These are phyloP conservation scores for Misgurnus anguillicaudatus DNA, from an alignment of 2,113 vertebrate species.

Conservation along the genomic window DNA sequence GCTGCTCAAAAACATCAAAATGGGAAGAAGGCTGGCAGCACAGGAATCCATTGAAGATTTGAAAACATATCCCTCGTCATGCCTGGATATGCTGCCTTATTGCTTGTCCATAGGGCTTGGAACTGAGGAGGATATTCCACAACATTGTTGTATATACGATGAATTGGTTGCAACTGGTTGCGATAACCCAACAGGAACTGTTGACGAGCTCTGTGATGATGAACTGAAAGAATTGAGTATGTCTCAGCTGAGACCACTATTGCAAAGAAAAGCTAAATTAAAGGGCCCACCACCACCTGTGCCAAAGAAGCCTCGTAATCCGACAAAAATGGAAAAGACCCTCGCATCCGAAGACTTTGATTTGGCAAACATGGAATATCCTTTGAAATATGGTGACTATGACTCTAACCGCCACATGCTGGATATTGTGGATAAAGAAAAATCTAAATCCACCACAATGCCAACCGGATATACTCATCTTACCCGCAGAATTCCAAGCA, in stretches of 20 bases:
- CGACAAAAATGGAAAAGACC: conserved; percentile 48
- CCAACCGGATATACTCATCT: conserved; percentile 14
- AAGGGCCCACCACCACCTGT: conserved; percentile 64
- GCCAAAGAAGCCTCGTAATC: conserved; percentile 52
- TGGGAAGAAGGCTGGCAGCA: conserved; percentile 68
- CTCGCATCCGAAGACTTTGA: conserved; percentile 35
- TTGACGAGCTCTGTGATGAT: conserved; percentile 52
- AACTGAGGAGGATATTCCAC: conserved; percentile 53
- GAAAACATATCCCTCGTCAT: conserved; percentile 2
- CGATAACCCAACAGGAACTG: conserved; percentile 59
- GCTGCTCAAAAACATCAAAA: conserved; percentile 60
- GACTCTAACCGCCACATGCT: conserved; percentile 19
- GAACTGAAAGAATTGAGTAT: conserved; percentile 63
- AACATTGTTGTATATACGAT: not conserved
- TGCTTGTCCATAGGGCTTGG: conserved; percentile 59
- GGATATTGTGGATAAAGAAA: conserved; percentile 26
- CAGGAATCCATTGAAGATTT: conserved; percentile 61
- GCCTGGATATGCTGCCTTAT: conserved; percentile 66
- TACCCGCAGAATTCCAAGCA: not conserved
- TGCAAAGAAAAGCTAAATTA: conserved; percentile 60
- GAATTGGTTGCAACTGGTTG: conserved; percentile 57
- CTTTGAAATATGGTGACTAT: conserved; percentile 5
- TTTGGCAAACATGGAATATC: conserved; percentile 15
- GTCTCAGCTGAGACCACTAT: conserved; percentile 59
- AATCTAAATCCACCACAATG: not conserved